Base-by-base conservation (phyloP, 2,797 vertebrate genomes). In the Sus cebifrons region DNA sequence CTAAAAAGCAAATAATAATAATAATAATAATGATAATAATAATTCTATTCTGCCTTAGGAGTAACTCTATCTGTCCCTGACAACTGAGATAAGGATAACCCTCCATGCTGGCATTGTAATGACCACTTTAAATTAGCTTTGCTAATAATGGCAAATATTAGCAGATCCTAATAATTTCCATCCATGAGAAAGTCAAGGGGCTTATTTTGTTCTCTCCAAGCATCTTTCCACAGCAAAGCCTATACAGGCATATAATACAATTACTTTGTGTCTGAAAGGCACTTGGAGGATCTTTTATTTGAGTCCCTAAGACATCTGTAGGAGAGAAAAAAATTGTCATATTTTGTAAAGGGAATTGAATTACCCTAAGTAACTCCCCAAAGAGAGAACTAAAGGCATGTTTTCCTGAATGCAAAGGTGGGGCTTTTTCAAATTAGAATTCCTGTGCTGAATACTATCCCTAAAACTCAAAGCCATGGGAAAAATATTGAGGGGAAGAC, bases 261-360 rank as follows among this genome's bases (percentile, higher is more conserved):
- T 92, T 84, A 75, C 70, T 13, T 77, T 75, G 70, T 91, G n/a
- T 11, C 94, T 74, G 12, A 40, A 95, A 14, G 23, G 12, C 49
- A 52, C n/a, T 49, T 60, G 74, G 86, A 91, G 44, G 60, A 44
- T 21, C 70, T 89, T 86, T 83, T 25, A 56, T 58, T 91, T 95
- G 84, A 95, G 52, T 56, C 52, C 62, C 58, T 85, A 20, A 21
- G 36, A 58, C 11, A 81, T 25, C 44, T 89, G 11, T 52, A 89
- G 6, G 29, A 6, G 20, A 20, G 44, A 32, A 21, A 54, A 85
- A 49, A 81, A 44, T 20, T 78, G 4, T 49, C 79, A 17, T 65
- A 64, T 86, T 95, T 96, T 67, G 25, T 67, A 95, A 97, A 84
- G 29, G 40, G 36, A 91, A 87, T 36, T 87, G 65, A 89, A 68